Percentiles rank a stretch among this genome's conserved stretches.
Conservation (phyloP, 2,113 vertebrate species). For the Brachyhypopomus gauderio region DNA sequence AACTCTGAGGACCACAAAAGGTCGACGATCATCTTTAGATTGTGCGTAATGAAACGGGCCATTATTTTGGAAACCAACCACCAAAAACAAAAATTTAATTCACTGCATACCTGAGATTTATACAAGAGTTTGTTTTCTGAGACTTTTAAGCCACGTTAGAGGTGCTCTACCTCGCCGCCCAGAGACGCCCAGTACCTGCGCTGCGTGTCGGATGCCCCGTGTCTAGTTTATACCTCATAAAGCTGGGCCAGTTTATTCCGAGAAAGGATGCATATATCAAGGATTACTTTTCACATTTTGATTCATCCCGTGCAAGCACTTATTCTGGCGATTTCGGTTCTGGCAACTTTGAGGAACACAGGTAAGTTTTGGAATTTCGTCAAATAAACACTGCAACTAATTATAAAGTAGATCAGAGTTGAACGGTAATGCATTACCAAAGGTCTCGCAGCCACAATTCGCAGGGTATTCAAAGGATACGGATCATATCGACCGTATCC, state of each 20-base stretch:
- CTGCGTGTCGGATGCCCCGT: slow-evolving; percentile 52
- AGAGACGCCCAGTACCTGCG: slow-evolving; percentile 42
- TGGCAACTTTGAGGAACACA: slow-evolving; percentile 51
- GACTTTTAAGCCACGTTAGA: neutral
- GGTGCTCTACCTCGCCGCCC: slow-evolving; percentile 5
- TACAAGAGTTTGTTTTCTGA: neutral
- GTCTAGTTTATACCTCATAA: slow-evolving; percentile 26
- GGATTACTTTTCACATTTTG: slow-evolving; percentile 56
- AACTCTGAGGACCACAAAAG: slow-evolving; percentile 26
- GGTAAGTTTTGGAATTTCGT: slow-evolving; percentile 59
- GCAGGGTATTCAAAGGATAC: too few species aligned
- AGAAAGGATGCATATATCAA: slow-evolving; percentile 51
- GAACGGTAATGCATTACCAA: neutral
- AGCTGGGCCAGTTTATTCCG: slow-evolving; percentile 31
- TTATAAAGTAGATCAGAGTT: neutral
- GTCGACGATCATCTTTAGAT: slow-evolving; percentile 25
- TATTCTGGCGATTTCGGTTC: slow-evolving; percentile 58
- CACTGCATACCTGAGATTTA: slow-evolving; percentile 48
- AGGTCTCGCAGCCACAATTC: too few species aligned
- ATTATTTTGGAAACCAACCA: slow-evolving; percentile 45
- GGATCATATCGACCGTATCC: too few species aligned
- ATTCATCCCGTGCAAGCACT: slow-evolving; percentile 18
- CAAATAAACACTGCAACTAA: too few species aligned
- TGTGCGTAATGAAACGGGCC: slow-evolving; percentile 54
- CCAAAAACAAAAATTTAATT: slow-evolving; percentile 30